A percentile compares a stretch with the other conserved stretches of the same genome.
Evolutionary conservation across 30 jellyfish, hydroid and myxozoan species (phyloP).

Genomic region (Cassiopea andromeda): DNA sequence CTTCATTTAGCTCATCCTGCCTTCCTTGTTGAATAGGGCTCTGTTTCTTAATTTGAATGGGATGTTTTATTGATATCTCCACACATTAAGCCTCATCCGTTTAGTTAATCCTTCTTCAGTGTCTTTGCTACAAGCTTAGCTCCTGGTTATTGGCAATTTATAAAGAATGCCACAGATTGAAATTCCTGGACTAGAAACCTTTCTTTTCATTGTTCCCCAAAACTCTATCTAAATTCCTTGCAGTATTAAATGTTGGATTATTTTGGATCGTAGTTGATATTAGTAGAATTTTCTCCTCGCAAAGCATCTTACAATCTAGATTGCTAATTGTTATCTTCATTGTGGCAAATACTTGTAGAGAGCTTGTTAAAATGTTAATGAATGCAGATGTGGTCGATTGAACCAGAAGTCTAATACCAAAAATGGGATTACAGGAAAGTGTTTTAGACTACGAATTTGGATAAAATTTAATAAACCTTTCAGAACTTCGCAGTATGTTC

Average conservation of each 20-base stretch:
- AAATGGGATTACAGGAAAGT: no score
- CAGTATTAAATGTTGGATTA: neutral
- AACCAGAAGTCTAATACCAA: no score
- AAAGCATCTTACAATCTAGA: neutral
- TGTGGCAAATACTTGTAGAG: no score
- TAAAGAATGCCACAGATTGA: neutral
- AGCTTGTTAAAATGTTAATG: no score
- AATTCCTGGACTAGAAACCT: no score
- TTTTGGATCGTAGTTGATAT: neutral
- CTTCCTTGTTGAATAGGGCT: neutral
- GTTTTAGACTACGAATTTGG: no score
- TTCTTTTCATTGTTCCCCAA: no score
- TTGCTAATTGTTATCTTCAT: neutral
- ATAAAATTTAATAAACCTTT: no score
- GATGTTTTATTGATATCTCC: neutral
- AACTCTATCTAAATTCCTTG: neutral
- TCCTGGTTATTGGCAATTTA: neutral
- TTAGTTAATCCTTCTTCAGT: neutral
- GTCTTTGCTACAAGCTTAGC: neutral
- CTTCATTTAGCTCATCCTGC: no score
- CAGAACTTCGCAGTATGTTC: no score
- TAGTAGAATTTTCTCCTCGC: neutral
- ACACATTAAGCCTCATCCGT: neutral
- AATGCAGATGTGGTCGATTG: no score
- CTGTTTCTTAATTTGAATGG: neutral